A percentile compares a stretch with the other conserved stretches of the same genome.
These are phyloP conservation scores for Drosophila antonietae DNA, from an alignment of 2,888 invertebrate genomes.

Conservation along the genomic window DNA sequence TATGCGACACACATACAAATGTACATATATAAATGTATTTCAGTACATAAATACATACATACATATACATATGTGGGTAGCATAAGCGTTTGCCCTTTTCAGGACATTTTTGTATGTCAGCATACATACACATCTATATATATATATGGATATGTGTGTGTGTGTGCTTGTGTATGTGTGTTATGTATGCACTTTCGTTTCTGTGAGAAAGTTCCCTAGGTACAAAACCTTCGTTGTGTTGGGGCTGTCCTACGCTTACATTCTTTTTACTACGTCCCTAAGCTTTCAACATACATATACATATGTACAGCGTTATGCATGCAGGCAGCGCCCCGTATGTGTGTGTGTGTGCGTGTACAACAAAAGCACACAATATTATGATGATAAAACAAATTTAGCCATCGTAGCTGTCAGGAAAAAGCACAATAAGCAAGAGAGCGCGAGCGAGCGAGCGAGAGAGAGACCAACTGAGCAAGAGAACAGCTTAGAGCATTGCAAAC, in stretches of 20 bases:
- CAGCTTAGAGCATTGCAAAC: slow-evolving; percentile 29
- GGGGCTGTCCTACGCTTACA: slow-evolving; percentile 48
- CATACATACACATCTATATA: neutral
- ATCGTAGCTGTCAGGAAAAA: slow-evolving; percentile 37
- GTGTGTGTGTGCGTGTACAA: slow-evolving; percentile 13
- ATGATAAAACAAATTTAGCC: slow-evolving; percentile 52
- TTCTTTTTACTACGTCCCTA: slow-evolving; percentile 33
- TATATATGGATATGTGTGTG: neutral
- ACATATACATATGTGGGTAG: neutral
- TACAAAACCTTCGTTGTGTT: slow-evolving; percentile 44
- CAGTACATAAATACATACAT: no score
- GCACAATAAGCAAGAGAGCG: slow-evolving; percentile 14
- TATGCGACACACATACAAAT: slow-evolving; percentile 12
- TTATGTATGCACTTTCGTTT: slow-evolving; percentile 48
- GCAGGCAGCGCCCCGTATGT: slow-evolving; percentile 7
- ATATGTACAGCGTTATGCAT: slow-evolving; percentile 7
- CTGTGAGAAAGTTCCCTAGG: slow-evolving; percentile 14
- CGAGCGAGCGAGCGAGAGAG: slow-evolving; percentile 1
- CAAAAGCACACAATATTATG: slow-evolving; percentile 44
- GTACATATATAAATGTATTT: neutral
- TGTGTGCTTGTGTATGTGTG: neutral
- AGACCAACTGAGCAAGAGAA: slow-evolving; percentile 9
- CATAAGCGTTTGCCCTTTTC: slow-evolving; percentile 17
- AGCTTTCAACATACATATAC: slow-evolving; percentile 34
- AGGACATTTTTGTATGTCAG: slow-evolving; percentile 26